Base-by-base conservation (phyloP, 2,888 invertebrate species). In the Metallyticus violacea region DNA sequence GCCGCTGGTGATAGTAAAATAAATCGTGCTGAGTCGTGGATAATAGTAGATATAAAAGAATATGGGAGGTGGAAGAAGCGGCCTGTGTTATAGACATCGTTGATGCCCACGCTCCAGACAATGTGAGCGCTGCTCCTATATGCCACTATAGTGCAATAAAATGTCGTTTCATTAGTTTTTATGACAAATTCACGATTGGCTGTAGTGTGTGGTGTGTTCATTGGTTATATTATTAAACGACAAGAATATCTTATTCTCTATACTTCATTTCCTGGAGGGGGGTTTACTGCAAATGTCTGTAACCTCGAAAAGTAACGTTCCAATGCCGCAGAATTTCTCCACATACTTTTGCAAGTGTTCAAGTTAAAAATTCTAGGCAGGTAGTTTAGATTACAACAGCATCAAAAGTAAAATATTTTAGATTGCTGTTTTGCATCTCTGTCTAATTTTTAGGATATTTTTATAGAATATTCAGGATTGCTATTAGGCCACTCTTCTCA, bases 131-230 rank as follows among this genome's bases (percentile, higher is more conserved):
- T 79, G 76, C 80, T 85, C 76, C 80, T 40, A 79, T 29, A 62
- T 79, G 27, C 26, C 79, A n/a, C n/a, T n/a, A n/a, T n/a, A n/a
- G n/a, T n/a, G 77, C 85, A 85, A 85, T 85, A 81, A 85, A 85
- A 77, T 81, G 77, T 26, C 77, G 85, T 85, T 85, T 85, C 85
- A 85, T 85, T 85, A 85, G 85, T 81, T 85, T 85, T 85, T 85
- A 85, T 81, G 85, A 81, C 81, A 77, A 81, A 85, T 81, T 85
- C 85, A 85, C 85, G 79, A 85, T 79, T 6, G 2, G 28, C 28
- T 28, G 77, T 62, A 82, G 7, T 83, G 25, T n/a, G 77, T 25
- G 26, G 62, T 76, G 30, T 1, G 77, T 15, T 9, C 28, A 22
- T 7, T 25, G 28, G 22, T 77, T 27, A 62, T n/a, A 15, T 83